Evolutionary conservation across 2,113 vertebrate genomes (phyloP).

Genomic region (Seriola aureovittata): DNA sequence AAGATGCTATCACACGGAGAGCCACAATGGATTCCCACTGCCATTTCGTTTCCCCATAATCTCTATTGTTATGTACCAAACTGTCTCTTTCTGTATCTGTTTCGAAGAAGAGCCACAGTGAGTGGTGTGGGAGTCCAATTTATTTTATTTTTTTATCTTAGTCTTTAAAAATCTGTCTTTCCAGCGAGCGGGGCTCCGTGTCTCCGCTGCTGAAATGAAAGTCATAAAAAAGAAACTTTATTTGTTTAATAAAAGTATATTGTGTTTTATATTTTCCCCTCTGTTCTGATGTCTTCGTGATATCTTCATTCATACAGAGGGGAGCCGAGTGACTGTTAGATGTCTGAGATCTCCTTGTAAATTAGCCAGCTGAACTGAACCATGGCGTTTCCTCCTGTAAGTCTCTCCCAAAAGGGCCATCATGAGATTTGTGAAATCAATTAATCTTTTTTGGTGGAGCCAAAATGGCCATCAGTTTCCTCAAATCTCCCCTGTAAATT

Average conservation of each 20-base stretch:
- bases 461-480: conserved; percentile 61
- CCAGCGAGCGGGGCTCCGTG: not conserved
- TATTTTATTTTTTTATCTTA: conserved; percentile 5
- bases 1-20: conserved; percentile 30
- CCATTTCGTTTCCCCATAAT: conserved; percentile 17
- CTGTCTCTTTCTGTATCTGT: not conserved
- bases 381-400: conserved; percentile 36
- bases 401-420: conserved; percentile 89
- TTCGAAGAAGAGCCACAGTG: not conserved
- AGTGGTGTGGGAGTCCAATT: not conserved
- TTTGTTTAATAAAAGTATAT: not conserved
- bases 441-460: conserved; percentile 61
- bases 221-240: not conserved
- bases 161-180: not conserved
- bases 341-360: conserved; percentile 16
- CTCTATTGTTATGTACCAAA: conserved; percentile 9
- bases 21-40: not conserved
- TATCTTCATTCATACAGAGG: not conserved
- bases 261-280: no score
- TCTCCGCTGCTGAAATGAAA: not conserved
- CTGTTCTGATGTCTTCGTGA: not conserved
- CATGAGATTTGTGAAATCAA: conserved; percentile 92
- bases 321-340: not conserved
- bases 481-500: conserved; percentile 68
- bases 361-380: conserved; percentile 31